These are phyloP conservation scores for Lycocerus yunnanus DNA, from an alignment of 2,888 invertebrate species.

Conservation along the genomic window DNA sequence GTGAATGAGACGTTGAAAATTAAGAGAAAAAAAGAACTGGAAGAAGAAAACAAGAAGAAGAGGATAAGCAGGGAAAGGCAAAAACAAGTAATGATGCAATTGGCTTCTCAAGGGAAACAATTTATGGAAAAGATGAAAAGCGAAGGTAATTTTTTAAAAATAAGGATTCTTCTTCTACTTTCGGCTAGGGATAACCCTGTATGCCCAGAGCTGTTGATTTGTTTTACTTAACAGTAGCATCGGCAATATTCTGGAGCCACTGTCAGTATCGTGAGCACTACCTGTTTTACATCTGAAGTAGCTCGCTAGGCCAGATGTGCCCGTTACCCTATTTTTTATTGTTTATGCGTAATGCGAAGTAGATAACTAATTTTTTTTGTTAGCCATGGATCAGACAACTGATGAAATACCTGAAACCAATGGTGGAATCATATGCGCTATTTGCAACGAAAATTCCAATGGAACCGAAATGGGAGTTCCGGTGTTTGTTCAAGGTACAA, in stretches of 20 bases:
- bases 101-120: constrained; percentile 87
- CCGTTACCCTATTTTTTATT: too few species aligned
- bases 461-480: constrained; percentile 87
- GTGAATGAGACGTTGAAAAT: constrained; percentile 63
- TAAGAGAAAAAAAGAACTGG: constrained; percentile 68
- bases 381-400: constrained; percentile 69
- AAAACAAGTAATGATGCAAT: constrained; percentile 90
- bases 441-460: constrained; percentile 67
- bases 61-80: constrained; percentile 90
- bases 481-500: constrained; percentile 85
- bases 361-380: constrained; percentile 34
- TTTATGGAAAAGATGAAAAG: constrained; percentile 76
- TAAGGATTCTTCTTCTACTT: too few species aligned
- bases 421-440: constrained; percentile 62
- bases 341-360: too few species aligned
- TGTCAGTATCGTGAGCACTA: too few species aligned
- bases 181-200: too few species aligned
- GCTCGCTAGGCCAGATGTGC: too few species aligned
- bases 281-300: too few species aligned
- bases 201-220: too few species aligned
- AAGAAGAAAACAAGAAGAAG: constrained; percentile 77
- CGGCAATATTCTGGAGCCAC: too few species aligned
- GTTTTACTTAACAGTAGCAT: too few species aligned
- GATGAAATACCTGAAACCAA: constrained; percentile 60
- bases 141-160: constrained; percentile 57